Evolutionary conservation across 2,113 vertebrate species (phyloP).

Genomic region (Seriola aureovittata): DNA sequence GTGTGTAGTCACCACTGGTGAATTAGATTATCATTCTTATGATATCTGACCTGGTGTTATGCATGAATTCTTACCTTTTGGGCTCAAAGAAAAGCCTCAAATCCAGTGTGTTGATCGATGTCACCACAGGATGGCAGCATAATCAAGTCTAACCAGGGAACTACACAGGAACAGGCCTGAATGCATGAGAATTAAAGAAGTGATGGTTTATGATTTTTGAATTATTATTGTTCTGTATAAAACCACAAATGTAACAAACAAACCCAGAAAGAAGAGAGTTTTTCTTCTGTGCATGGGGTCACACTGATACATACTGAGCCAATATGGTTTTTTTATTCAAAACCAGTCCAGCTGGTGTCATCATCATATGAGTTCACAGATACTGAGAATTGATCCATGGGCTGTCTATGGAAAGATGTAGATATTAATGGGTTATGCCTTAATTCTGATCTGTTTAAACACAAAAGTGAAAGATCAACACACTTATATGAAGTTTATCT

Average conservation of each 20-base stretch:
- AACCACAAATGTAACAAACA: neutral
- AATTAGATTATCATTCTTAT: neutral
- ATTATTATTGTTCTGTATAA: neutral
- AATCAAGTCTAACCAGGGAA: neutral
- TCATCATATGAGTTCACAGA: too few species aligned
- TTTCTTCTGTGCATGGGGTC: too few species aligned
- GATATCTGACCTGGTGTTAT: too few species aligned
- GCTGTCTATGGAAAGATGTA: too few species aligned
- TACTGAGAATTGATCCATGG: neutral
- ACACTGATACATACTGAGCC: too few species aligned
- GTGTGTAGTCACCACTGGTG: neutral
- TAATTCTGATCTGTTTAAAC: neutral
- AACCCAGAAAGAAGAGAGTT: too few species aligned
- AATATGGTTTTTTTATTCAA: too few species aligned
- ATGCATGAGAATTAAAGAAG: neutral
- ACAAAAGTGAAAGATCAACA: neutral
- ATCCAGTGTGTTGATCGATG: neutral
- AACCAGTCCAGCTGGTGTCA: too few species aligned
- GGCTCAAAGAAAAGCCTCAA: too few species aligned
- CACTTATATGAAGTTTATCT: neutral
- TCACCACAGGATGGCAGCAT: slow-evolving; percentile 63
- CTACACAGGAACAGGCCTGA: neutral
- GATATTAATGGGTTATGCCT: neutral
- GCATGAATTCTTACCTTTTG: too few species aligned
- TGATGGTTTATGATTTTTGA: neutral